Percentiles rank a stretch among this genome's conserved stretches.
phyloP scores from a whole-genome alignment of 2,888 invertebrate species.

The Microctonus aethiopoides region DNA sequence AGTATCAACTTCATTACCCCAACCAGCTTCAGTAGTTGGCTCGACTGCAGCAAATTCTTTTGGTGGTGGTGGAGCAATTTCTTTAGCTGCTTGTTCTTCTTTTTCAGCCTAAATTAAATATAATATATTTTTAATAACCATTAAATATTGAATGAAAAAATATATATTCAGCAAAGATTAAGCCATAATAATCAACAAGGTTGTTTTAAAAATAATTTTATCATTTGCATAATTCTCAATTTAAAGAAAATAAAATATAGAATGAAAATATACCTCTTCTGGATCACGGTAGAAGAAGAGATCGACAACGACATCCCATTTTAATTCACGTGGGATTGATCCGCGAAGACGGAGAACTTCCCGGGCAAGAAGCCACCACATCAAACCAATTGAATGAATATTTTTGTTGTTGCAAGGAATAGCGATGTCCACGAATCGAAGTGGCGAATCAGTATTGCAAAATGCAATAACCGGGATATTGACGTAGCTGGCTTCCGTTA shows the following conservation, averaged over 20 bases:
- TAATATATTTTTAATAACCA: not conserved
- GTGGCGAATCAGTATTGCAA: conserved; percentile 96
- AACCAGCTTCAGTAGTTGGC: conserved; percentile 69
- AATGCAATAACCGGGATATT: conserved; percentile 99
- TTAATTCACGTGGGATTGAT: conserved; percentile 87
- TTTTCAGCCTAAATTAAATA: conserved; percentile 78
- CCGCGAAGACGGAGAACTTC: conserved; percentile 95
- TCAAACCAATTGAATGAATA: conserved; percentile 94
- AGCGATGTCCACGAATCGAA: conserved; percentile 96
- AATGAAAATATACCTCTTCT: conserved; percentile 77
- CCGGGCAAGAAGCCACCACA: conserved; percentile 99
- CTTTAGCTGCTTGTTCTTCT: conserved; percentile 92
- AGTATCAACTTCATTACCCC: conserved; percentile 71
- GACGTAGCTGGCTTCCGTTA: conserved; percentile 98
- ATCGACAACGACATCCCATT: conserved; percentile 98
- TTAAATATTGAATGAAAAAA: not conserved
- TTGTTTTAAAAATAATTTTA: conserved; percentile 44
- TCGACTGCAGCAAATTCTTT: conserved; percentile 68
- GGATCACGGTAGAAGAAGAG: conserved; percentile 99
- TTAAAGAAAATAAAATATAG: conserved; percentile 7
- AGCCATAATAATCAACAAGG: conserved; percentile 54
- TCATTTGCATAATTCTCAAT: no score
- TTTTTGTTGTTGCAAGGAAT: conserved; percentile 99
- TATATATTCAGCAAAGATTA: conserved; percentile 57
- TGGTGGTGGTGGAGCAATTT: conserved; percentile 72